Percentiles rank a stretch among this genome's conserved stretches.
phyloP scores from a whole-genome alignment of 2,797 vertebrate genomes.

The Austrolebias charrua region DNA sequence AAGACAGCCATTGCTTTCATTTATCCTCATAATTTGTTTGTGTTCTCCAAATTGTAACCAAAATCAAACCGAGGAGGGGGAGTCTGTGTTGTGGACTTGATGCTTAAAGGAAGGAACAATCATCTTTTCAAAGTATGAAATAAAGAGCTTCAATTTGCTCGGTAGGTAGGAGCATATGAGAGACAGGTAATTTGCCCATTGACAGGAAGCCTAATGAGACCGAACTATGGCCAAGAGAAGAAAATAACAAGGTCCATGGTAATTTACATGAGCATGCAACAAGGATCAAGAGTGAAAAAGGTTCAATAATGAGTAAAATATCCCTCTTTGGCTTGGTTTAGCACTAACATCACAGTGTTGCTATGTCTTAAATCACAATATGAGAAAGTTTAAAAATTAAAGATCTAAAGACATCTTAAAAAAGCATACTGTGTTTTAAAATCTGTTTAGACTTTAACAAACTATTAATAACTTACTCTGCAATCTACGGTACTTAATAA shows the following conservation, averaged over 20 bases:
- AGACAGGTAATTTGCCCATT: conserved; percentile 25
- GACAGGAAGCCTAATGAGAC: conserved; percentile 25
- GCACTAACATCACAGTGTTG: background rate
- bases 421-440: too few species aligned
- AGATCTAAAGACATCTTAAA: too few species aligned
- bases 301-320: background rate
- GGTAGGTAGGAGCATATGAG: conserved; percentile 14
- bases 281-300: conserved; percentile 8
- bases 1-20: conserved; percentile 36
- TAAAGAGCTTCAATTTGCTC: conserved; percentile 25
- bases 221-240: conserved; percentile 17
- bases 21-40: conserved; percentile 62
- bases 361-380: background rate
- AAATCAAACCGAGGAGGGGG: conserved; percentile 17
- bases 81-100: background rate
- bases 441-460: too few species aligned
- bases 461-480: too few species aligned
- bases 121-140: conserved; percentile 18
- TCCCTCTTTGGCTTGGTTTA: background rate
- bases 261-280: conserved; percentile 9
- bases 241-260: conserved; percentile 12
- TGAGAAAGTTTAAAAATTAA: too few species aligned
- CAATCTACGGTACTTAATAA: too few species aligned
- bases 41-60: conserved; percentile 46
- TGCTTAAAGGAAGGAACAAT: background rate